A percentile compares a stretch with the other conserved stretches of the same genome.
Conservation (phyloP, 2,797 vertebrate species). For the Helicolenus hilgendorfi region DNA sequence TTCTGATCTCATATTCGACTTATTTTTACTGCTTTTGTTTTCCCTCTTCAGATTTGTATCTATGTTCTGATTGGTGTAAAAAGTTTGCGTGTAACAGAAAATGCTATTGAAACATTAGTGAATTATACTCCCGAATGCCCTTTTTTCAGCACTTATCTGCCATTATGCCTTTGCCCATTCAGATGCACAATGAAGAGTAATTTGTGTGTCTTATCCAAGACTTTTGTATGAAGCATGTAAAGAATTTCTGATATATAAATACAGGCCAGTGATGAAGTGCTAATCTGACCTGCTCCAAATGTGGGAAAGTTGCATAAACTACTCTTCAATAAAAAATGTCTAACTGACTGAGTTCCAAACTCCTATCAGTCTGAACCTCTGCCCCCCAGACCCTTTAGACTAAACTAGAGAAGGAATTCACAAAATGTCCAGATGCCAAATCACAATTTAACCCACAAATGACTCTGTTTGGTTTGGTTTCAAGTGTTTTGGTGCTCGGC, state of each 20-base stretch:
- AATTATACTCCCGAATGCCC: constrained; percentile 59
- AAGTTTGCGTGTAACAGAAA: constrained; percentile 48
- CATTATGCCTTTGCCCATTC: constrained; percentile 16
- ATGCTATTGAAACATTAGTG: constrained; percentile 30
- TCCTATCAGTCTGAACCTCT: constrained; percentile 55
- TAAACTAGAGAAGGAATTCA: constrained; percentile 73
- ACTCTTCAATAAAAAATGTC: constrained; percentile 77
- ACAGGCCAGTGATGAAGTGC: constrained; percentile 77
- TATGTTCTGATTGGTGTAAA: constrained; percentile 49
- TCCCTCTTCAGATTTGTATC: constrained; percentile 38
- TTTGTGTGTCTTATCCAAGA: constrained; percentile 42
- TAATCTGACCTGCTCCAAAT: constrained; percentile 73
- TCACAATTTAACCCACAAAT: constrained; percentile 27
- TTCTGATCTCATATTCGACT: neutral
- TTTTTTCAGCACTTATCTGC: constrained; percentile 65
- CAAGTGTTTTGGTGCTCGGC: neutral
- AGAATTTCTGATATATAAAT: constrained; percentile 82
- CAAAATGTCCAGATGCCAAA: constrained; percentile 40
- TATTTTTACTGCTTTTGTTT: neutral
- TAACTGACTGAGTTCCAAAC: constrained; percentile 70
- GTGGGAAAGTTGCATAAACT: constrained; percentile 77
- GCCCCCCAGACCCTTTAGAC: constrained; percentile 58
- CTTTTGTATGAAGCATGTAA: constrained; percentile 70
- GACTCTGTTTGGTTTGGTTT: constrained; percentile 3
- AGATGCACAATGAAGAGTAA: constrained; percentile 39